Conservation (phyloP, 2,113 vertebrate species). For the Phaethon lepturus region DNA sequence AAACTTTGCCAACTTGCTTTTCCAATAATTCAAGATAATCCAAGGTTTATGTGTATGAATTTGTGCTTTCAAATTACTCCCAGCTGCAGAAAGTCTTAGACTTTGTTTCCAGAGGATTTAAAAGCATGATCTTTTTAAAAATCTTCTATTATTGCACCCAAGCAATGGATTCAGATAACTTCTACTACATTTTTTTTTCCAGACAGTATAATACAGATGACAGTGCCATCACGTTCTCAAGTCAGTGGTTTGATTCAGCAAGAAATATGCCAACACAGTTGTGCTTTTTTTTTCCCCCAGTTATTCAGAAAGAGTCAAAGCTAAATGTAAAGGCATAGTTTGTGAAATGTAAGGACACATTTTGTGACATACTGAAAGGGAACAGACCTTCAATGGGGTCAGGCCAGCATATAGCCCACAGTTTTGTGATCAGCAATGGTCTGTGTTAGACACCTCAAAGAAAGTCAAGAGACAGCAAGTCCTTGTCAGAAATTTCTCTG, state of each 20-base stretch:
- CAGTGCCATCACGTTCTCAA: background rate
- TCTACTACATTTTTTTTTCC: background rate
- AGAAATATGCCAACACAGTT: background rate
- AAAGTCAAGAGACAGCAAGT: background rate
- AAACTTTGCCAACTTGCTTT: background rate
- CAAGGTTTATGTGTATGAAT: background rate
- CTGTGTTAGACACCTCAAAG: background rate
- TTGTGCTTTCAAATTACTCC: background rate
- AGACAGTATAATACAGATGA: background rate
- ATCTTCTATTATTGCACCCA: background rate
- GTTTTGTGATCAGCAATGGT: background rate
- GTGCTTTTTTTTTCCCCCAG: background rate
- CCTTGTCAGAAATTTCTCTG: background rate
- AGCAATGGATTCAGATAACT: background rate
- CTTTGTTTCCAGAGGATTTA: background rate
- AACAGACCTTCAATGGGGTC: rapidly evolving
- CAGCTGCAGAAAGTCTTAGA: background rate
- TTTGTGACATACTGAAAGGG: background rate
- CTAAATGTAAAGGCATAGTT: background rate
- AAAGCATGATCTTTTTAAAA: background rate
- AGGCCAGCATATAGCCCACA: background rate
- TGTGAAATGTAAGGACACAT: background rate
- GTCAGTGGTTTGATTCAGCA: background rate
- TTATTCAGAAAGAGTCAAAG: background rate
- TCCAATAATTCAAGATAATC: background rate